Percentiles rank a stretch among this genome's conserved stretches.
phyloP scores from a whole-genome alignment of 2,797 vertebrate species.

The Paramormyrops hopkinsi region DNA sequence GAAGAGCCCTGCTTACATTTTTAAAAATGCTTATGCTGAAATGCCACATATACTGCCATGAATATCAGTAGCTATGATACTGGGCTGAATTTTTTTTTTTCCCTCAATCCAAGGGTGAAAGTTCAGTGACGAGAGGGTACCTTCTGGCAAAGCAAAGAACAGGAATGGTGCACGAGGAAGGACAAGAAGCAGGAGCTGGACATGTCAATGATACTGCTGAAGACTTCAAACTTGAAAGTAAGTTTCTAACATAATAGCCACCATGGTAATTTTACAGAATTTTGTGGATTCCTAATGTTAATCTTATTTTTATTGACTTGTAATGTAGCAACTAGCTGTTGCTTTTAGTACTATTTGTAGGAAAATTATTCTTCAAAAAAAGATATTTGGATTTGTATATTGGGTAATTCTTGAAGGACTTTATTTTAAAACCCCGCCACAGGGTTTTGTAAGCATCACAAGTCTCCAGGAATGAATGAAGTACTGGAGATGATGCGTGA shows the following conservation, averaged over 20 bases:
- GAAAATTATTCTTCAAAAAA: not conserved
- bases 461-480: slow-evolving; percentile 21
- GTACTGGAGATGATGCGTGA: slow-evolving; percentile 20
- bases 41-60: not conserved
- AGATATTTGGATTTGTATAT: not conserved
- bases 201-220: not conserved
- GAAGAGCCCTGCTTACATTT: not conserved
- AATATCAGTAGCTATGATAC: not conserved
- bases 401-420: not conserved
- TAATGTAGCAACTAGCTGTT: not conserved
- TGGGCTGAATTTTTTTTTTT: not conserved
- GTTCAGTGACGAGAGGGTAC: not conserved
- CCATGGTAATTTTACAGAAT: not conserved
- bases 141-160: not conserved
- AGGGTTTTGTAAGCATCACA: not conserved
- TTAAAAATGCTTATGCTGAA: not conserved
- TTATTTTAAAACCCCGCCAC: not conserved
- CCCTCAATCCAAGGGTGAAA: slow-evolving; percentile 4
- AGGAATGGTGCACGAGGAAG: not conserved
- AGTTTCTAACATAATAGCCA: not conserved
- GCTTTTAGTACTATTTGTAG: not conserved
- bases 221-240: slow-evolving; percentile 17
- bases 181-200: not conserved
- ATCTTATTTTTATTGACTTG: not conserved
- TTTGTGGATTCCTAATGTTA: not conserved